Evolutionary conservation across 2,888 invertebrate species (phyloP).

Genomic region (Vesta saturnalis): DNA sequence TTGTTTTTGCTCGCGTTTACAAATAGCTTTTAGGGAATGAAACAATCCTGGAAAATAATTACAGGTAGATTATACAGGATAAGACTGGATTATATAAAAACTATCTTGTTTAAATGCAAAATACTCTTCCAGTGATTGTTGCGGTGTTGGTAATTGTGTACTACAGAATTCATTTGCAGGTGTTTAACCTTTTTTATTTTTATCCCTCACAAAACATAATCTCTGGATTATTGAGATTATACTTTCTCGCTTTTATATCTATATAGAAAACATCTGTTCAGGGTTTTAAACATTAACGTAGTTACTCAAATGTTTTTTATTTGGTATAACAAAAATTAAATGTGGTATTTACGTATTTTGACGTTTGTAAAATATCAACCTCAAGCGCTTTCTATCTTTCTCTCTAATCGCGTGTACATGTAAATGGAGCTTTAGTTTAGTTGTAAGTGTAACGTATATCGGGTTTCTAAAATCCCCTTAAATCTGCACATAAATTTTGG

Average conservation of each 20-base stretch:
- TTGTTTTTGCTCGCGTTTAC: neutral
- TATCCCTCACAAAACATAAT: constrained; percentile 1
- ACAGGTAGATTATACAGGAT: neutral
- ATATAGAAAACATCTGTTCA: neutral
- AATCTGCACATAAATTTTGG: neutral
- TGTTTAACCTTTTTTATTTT: constrained; percentile 5
- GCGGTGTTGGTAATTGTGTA: neutral
- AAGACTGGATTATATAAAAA: neutral
- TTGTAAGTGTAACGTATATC: neutral
- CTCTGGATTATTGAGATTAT: constrained; percentile 6
- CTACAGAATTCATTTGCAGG: constrained; percentile 5
- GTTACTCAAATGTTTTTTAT: no score
- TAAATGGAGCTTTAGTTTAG: constrained; percentile 2
- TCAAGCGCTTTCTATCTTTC: neutral
- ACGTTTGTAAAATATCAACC: no score
- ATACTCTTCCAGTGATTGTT: neutral
- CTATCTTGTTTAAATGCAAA: neutral
- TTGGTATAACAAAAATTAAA: no score
- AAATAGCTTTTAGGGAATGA: neutral
- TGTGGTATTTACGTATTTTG: no score
- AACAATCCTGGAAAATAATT: neutral
- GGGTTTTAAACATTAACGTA: neutral
- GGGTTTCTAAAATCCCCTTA: neutral
- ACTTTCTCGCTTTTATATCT: neutral
- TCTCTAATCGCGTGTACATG: neutral